Evolutionary conservation across 2,888 invertebrate species (phyloP).

Genomic region (Ariolimax columbianus): DNA sequence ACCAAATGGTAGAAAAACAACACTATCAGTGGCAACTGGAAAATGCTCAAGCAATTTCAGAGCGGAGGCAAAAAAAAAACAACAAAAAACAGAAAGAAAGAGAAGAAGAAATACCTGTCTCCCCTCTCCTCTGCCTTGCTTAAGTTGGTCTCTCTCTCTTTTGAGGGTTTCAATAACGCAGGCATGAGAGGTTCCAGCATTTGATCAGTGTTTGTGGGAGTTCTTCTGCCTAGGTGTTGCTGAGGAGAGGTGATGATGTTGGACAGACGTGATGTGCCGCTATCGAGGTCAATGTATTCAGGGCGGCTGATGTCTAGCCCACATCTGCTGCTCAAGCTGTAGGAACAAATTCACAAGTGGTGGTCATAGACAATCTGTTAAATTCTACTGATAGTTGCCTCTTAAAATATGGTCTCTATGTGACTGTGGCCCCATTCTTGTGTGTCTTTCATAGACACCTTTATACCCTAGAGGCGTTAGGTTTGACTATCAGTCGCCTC

Average conservation of each 20-base stretch:
- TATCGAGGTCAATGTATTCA: conserved; percentile 65
- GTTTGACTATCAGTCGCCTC: too few relatives aligned
- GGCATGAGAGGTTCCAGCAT: conserved; percentile 82
- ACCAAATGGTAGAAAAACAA: too few relatives aligned
- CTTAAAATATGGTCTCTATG: too few relatives aligned
- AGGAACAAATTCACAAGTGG: not conserved
- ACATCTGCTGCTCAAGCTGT: conserved; percentile 44
- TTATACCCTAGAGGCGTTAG: too few relatives aligned
- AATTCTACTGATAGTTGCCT: not conserved
- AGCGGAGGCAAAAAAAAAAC: too few relatives aligned
- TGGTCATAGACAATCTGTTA: not conserved
- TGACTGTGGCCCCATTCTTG: too few relatives aligned
- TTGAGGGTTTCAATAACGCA: conserved; percentile 82
- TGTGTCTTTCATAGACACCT: too few relatives aligned
- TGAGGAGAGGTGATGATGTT: conserved; percentile 33
- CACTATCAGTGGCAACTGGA: too few relatives aligned
- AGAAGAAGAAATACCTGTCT: conserved; percentile 57
- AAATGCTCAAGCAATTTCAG: too few relatives aligned
- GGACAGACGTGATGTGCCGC: conserved; percentile 61
- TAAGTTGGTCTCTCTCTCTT: conserved; percentile 84
- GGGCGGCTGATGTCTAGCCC: conserved; percentile 59
- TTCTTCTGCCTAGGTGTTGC: conserved; percentile 15
- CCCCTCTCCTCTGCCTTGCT: conserved; percentile 86
- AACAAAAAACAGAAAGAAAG: not conserved
- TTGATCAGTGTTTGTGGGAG: conserved; percentile 22